Conservation (phyloP, 2,888 invertebrate genomes). For the Andrena minutula region DNA sequence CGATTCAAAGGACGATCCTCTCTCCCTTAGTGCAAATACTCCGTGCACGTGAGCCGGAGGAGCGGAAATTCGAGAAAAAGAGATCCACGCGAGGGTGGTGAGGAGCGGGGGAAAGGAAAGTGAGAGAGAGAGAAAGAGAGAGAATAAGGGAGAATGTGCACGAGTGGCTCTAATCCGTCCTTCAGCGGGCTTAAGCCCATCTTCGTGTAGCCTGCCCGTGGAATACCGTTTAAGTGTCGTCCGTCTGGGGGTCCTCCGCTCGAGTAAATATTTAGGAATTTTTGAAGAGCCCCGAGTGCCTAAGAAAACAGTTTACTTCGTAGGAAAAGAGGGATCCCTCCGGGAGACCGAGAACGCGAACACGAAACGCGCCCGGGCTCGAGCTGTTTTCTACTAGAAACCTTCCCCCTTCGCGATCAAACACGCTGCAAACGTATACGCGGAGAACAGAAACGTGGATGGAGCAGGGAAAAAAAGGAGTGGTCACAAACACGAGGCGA, state of each 20-base stretch:
- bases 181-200: conserved; percentile 74
- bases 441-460: not conserved
- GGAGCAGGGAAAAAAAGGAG: not conserved
- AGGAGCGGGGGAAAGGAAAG: conserved; percentile 12
- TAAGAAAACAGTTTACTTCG: conserved; percentile 82
- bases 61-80: conserved; percentile 60
- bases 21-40: conserved; percentile 66
- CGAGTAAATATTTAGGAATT: conserved; percentile 84
- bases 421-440: conserved; percentile 54
- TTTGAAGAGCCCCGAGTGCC: conserved; percentile 81
- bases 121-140: conserved; percentile 13
- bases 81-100: conserved; percentile 32
- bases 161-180: conserved; percentile 79
- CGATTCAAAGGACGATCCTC: conserved; percentile 62
- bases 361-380: conserved; percentile 34
- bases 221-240: conserved; percentile 78
- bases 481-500: conserved; percentile 28
- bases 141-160: conserved; percentile 59
- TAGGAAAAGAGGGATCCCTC: conserved; percentile 53
- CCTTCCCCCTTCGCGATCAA: conserved; percentile 59
- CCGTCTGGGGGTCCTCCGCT: conserved; percentile 74
- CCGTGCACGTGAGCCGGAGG: conserved; percentile 43
- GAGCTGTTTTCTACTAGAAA: conserved; percentile 62
- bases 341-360: conserved; percentile 56
- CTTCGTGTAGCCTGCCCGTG: conserved; percentile 70